Base-by-base conservation (phyloP, 2,888 invertebrate genomes). In the Tromatobia lineatoria region DNA sequence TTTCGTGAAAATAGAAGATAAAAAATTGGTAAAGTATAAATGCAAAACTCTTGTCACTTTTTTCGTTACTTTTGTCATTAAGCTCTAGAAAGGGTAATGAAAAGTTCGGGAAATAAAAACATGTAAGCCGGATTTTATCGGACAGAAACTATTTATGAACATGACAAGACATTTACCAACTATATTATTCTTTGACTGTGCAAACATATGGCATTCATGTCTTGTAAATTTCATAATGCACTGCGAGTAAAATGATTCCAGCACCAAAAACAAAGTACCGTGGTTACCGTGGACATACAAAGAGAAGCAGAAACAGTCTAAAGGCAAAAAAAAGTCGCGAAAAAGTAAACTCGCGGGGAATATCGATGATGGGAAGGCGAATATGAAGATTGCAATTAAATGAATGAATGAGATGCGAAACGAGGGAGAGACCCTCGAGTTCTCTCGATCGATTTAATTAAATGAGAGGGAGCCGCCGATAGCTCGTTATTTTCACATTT, bases 371-470 rank as follows among this genome's bases (percentile, higher is more conserved):
- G 47, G 23, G 57, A 50, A 29, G n/a, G 61, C 64, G 71, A 79
- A 61, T 38, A 47, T 80, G 42, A 59, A 80, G 57, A 80, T 74
- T 67, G 67, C 38, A 23, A 74, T 69, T 67, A 74, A 80, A 69
- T 42, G 74, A 75, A 80, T 80, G 74, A 80, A 80, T 73, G 79
- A 73, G 66, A 73, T 54, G 64, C 57, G 29, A 25, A 20, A 8
- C 25, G 38, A 23, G 23, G 52, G 23, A 29, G 45, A 45, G 61
- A 38, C 52, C 74, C 59, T 47, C 59, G 50, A 70, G 38, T 79
- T 64, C 42, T 61, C 64, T 54, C 74, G 74, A 78, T 70, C 71
- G 66, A 80, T 79, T 79, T 82, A 74, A 84, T 82, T 82, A 77
- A 66, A 67, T 23, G 71, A 57, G 38, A 25, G 42, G 11, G 42